Evolutionary conservation across 2,113 vertebrate species (phyloP).

Genomic region (Crotalus horridus): DNA sequence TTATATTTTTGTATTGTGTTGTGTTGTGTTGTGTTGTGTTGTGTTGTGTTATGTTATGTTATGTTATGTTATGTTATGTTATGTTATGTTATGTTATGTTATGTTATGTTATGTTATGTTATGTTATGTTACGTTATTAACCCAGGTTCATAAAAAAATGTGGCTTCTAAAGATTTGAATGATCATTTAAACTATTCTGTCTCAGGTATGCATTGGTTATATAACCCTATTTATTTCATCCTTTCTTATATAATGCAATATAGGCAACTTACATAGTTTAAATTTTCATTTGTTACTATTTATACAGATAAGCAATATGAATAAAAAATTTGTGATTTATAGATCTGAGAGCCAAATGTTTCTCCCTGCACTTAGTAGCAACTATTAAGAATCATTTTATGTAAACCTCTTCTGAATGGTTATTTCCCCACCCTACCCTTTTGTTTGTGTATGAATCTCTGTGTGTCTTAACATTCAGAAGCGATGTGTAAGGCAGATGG

Average conservation of each 20-base stretch:
- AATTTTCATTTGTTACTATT: slow-evolving; percentile 70
- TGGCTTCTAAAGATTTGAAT: neutral
- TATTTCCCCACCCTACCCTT: slow-evolving; percentile 45
- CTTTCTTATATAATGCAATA: slow-evolving; percentile 65
- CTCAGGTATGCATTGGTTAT: slow-evolving; percentile 42
- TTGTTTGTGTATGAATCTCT: slow-evolving; percentile 67
- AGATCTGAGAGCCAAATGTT: slow-evolving; percentile 66
- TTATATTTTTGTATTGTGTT: too few relatives aligned
- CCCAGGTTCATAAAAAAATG: neutral
- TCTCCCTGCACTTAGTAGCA: slow-evolving; percentile 72
- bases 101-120: too few relatives aligned
- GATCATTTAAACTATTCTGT: neutral
- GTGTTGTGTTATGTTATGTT: too few relatives aligned
- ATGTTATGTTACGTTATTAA: too few relatives aligned
- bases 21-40: too few relatives aligned
- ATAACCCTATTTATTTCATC: slow-evolving; percentile 58
- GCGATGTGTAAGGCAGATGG: slow-evolving; percentile 61
- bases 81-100: too few relatives aligned
- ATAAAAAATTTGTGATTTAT: slow-evolving; percentile 73
- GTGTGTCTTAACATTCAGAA: slow-evolving; percentile 67
- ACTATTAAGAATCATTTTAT: slow-evolving; percentile 72
- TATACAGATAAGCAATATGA: slow-evolving; percentile 70
- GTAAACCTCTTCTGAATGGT: slow-evolving; percentile 72
- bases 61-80: too few relatives aligned
- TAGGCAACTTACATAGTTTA: slow-evolving; percentile 72